Percentiles rank a stretch among this genome's conserved stretches.
Conservation (phyloP, 2,797 vertebrate genomes). For the Centropyge bicolor region DNA sequence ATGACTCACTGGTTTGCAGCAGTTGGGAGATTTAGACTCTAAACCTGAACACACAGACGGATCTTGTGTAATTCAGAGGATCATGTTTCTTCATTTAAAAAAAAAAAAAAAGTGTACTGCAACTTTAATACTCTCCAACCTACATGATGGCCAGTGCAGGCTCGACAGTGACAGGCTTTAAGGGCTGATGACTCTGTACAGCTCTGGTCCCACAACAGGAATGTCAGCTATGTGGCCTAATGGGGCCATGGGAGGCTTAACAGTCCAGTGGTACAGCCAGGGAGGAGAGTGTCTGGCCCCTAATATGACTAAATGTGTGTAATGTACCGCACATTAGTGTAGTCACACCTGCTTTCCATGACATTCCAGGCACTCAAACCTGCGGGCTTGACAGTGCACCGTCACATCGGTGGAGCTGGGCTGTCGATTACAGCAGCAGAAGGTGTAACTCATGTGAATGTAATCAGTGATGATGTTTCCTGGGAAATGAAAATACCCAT, state of each 20-base stretch:
- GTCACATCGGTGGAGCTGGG: background rate
- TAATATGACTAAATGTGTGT: slow-evolving; percentile 35
- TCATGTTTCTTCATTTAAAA: slow-evolving; percentile 11
- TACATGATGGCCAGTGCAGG: slow-evolving; percentile 17
- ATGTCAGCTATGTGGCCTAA: slow-evolving; percentile 80
- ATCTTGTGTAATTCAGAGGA: background rate
- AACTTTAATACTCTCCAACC: slow-evolving; percentile 21
- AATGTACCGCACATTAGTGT: slow-evolving; percentile 17
- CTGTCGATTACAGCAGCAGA: background rate
- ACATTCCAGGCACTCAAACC: slow-evolving; percentile 3
- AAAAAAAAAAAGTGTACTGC: background rate
- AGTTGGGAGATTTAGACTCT: background rate
- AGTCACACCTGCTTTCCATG: slow-evolving; percentile 18
- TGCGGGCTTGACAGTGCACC: background rate
- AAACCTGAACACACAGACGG: background rate
- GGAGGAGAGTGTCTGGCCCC: slow-evolving; percentile 45
- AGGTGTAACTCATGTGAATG: background rate
- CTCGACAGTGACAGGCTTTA: slow-evolving; percentile 58
- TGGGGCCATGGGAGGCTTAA: slow-evolving; percentile 76
- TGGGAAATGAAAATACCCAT: slow-evolving; percentile 10
- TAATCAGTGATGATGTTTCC: slow-evolving; percentile 28
- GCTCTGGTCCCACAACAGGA: slow-evolving; percentile 73
- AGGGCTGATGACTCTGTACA: slow-evolving; percentile 69
- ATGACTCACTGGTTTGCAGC: background rate
- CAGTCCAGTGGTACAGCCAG: slow-evolving; percentile 59